Evolutionary conservation across 2,888 invertebrate genomes (phyloP), one percentile per base, ranked within the genome.

Genomic region (Notocelia uddmanniana): DNA sequence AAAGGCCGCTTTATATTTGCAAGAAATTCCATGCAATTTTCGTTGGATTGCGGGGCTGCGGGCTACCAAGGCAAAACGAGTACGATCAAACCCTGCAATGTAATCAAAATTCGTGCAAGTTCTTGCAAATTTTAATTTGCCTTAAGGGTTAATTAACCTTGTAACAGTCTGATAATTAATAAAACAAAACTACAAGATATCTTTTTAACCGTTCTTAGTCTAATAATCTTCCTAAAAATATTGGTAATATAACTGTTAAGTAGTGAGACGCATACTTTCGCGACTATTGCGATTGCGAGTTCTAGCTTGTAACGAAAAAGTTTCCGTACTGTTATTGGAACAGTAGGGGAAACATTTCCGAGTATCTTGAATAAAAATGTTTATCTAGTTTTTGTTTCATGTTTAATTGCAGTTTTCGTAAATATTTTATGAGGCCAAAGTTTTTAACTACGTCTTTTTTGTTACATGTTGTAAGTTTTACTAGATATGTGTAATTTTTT

Each of bases 401-500:
- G 34, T 37, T 34, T 18, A 58, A 58, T 58, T 34, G 11, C 18
- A 34, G 18, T 34, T 58, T 34, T 58, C 3, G 18, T 34, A 18
- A 3, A 23, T 26, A 48, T 60, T 45, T n/a, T 1, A 41, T 9
- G 9, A 18, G 15, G 31, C 18, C 37, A 52, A 63, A 63, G 1
- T 21, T 50, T 31, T 26, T 11, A 64, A 26, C 1, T 45, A 48
- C 15, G n/a, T 13, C n/a, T 9, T 52, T 19, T 52, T 19, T 19
- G 21, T 50, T 64, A n/a, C 52, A 52, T 1, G 50, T 54, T 15
- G 55, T 41, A 23, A 54, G 37, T 31, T 67, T 57, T 18, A 26
- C 18, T 55, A 54, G 5, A n/a, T 64, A 50, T 64, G 18, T 23
- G n/a, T 59, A 6, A 41, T 66, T 55, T 26, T n/a, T 54, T 37